Evolutionary conservation across 2,888 invertebrate species (phyloP).

Genomic region (Microctonus hyperodae): DNA sequence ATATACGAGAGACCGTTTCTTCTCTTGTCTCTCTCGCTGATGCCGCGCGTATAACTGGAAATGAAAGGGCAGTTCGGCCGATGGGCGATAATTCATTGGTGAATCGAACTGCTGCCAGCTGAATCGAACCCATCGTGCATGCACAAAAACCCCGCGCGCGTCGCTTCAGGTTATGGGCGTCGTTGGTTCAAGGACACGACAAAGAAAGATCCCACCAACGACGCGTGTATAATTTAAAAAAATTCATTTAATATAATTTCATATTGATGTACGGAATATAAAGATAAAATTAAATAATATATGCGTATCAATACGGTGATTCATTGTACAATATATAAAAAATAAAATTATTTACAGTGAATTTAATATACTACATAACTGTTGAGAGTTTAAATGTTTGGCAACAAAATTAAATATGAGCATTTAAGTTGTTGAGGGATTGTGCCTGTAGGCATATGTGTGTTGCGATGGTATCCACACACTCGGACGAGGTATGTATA

Average conservation of each 20-base stretch:
- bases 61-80: constrained; percentile 61
- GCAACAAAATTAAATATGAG: neutral
- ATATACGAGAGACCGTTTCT: constrained; percentile 41
- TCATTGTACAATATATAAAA: neutral
- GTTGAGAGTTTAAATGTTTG: neutral
- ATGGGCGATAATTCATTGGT: constrained; percentile 63
- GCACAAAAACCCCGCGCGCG: constrained; percentile 14
- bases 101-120: constrained; percentile 62
- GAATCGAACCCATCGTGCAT: constrained; percentile 52
- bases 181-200: constrained; percentile 33
- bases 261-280: neutral
- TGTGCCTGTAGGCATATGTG: neutral
- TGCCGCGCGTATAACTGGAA: constrained; percentile 58
- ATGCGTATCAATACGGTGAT: neutral
- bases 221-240: neutral
- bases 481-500: neutral
- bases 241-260: no score
- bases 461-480: neutral
- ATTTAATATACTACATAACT: neutral
- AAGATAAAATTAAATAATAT: neutral
- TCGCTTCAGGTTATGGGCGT: constrained; percentile 36
- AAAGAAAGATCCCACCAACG: constrained; percentile 23
- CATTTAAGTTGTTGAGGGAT: neutral
- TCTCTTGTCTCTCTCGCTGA: constrained; percentile 30
- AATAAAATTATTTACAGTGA: neutral